These are phyloP conservation scores for Seriola dumerili DNA, from an alignment of 2,113 vertebrate species.

Conservation along the genomic window DNA sequence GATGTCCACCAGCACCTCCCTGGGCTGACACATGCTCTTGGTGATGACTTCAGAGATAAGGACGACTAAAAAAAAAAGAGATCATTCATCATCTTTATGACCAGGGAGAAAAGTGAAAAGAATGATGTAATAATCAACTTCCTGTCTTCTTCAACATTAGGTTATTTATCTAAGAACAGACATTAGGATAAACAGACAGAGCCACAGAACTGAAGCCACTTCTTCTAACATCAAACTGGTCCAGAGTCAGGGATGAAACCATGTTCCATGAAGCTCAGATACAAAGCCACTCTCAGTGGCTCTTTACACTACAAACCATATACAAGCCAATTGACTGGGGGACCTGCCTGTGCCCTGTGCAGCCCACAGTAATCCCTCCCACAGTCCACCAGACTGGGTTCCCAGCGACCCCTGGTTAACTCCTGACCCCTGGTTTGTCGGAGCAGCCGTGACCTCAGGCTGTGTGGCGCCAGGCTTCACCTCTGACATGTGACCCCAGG, in stretches of 20 bases:
- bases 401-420: conserved; percentile 52
- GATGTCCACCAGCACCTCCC: conserved; percentile 94
- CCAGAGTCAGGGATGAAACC: no score
- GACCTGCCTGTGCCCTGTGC: neutral
- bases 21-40: conserved; percentile 90
- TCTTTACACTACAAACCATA: no score
- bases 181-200: no score
- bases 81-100: neutral
- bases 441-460: conserved; percentile 63
- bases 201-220: no score
- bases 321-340: no score
- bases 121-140: no score
- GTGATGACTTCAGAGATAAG: conserved; percentile 88
- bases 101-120: neutral
- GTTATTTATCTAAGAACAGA: no score
- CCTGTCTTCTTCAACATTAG: no score
- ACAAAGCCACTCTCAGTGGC: no score
- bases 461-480: conserved; percentile 63
- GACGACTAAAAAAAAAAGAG: conserved; percentile 84
- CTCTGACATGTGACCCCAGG: conserved; percentile 65
- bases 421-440: conserved; percentile 63
- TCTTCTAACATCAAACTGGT: no score
- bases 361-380: conserved; percentile 52
- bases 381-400: conserved; percentile 26
- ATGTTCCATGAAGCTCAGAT: no score